Base-by-base conservation (phyloP, 2,888 invertebrate genomes). In the Ariolimax columbianus region DNA sequence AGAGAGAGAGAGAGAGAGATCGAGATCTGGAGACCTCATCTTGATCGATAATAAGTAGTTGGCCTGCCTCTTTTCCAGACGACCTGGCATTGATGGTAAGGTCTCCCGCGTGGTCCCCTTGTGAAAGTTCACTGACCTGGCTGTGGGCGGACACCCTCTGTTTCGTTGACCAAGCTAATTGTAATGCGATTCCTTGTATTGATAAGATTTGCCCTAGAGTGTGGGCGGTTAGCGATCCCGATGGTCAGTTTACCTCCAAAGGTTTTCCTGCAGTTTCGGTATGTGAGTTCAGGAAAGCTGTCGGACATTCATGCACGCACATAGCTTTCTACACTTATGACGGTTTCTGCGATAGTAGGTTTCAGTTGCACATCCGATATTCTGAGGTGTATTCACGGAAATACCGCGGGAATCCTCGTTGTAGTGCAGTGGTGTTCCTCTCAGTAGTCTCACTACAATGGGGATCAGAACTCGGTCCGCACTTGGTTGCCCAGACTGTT, bases 101-200 rank as follows among this genome's bases (percentile, higher is more conserved):
- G 66, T 66, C 30, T 33, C 1, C 6, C 14, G 30, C 17, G 33
- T 66, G 33, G 9, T 3, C 1, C 30, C 7, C 33, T 33, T 33
- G 7, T 30, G 1, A 33, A 66, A 33, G 66, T 6, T 73, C n/a
- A 6, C n/a, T 30, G 9, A 2, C 23, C 73, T 43, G 30, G 47
- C 43, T 73, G 9, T 3, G n/a, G 14, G 40, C 43, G 11, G 3
- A 43, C 40, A 43, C n/a, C n/a, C 73, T 73, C n/a, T 43, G 73
- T 43, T 43, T 11, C n/a, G n/a, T 40, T 43, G 73, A 73, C 43
- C 14, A 47, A 73, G n/a, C 43, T 43, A 43, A 73, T 73, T 73
- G 9, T 30, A 73, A 47, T 73, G 26, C 17, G 17, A 33, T 72
- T 23, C n/a, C 19, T 30, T 40, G 26, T 72, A 23, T 43, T 72